Evolutionary conservation across 1,140 invertebrate genomes (phyloP).

Genomic region (Lethocerus indicus): DNA sequence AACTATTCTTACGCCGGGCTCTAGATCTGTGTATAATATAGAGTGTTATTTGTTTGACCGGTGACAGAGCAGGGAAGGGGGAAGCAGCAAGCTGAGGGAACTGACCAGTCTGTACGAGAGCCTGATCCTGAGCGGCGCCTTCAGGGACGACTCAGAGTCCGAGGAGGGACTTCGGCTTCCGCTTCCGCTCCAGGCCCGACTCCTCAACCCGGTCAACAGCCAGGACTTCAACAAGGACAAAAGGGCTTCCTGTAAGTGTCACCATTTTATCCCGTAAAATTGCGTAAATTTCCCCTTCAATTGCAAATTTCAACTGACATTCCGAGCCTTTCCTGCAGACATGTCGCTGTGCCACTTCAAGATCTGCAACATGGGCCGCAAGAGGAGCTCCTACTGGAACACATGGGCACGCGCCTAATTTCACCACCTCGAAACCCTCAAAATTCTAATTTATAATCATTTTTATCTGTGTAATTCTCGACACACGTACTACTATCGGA

Average conservation of each 20-base stretch:
- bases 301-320: not conserved
- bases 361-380: constrained; percentile 42
- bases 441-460: too few species aligned
- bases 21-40: too few species aligned
- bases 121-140: too few species aligned
- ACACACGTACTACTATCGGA: too few species aligned
- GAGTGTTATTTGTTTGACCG: too few species aligned
- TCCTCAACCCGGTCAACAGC: constrained; percentile 27
- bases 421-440: not conserved
- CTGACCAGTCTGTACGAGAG: too few species aligned
- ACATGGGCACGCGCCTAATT: constrained; percentile 8
- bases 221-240: constrained; percentile 8
- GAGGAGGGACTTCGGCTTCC: not conserved
- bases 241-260: constrained; percentile 11
- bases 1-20: too few species aligned
- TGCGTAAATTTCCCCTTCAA: not conserved
- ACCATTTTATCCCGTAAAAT: not conserved
- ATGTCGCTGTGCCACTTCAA: constrained; percentile 41
- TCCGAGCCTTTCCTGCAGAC: constrained; percentile 28
- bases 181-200: constrained; percentile 21
- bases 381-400: constrained; percentile 21
- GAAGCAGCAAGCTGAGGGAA: too few species aligned
- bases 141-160: too few species aligned
- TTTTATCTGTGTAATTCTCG: too few species aligned
- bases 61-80: too few species aligned